A percentile compares a stretch with the other conserved stretches of the same genome.
Conservation (phyloP, 2,888 invertebrate genomes). For the Lasioglossum oenotherae region DNA sequence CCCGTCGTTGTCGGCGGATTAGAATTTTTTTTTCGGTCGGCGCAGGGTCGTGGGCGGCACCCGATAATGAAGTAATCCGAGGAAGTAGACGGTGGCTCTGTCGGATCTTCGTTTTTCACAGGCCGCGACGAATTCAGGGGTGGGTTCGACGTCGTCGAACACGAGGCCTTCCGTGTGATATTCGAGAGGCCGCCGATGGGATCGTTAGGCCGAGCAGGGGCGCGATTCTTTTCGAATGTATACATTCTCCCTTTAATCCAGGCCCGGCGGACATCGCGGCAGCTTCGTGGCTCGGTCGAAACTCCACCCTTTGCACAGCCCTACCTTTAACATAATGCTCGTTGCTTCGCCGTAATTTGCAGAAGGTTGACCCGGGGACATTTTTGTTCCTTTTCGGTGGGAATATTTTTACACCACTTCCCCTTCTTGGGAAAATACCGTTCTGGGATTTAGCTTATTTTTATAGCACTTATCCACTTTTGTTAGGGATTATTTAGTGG, state of each 20-base stretch:
- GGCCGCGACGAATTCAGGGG: constrained; percentile 46
- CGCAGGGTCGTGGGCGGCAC: constrained; percentile 38
- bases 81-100: constrained; percentile 51
- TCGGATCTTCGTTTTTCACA: constrained; percentile 49
- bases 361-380: background rate
- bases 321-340: background rate
- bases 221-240: constrained; percentile 51
- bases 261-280: constrained; percentile 57
- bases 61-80: constrained; percentile 70
- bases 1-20: constrained; percentile 31
- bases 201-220: constrained; percentile 67
- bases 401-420: background rate
- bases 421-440: background rate
- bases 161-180: constrained; percentile 61
- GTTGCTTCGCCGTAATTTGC: background rate
- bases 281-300: constrained; percentile 17
- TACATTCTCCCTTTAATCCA: constrained; percentile 72
- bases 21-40: constrained; percentile 11
- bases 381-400: background rate
- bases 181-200: constrained; percentile 69
- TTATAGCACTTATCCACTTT: background rate
- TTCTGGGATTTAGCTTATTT: background rate
- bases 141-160: constrained; percentile 49
- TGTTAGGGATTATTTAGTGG: too few species aligned
- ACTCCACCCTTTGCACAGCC: background rate